Base-by-base conservation (phyloP, 2,113 vertebrate species). In the Cololabis saira region DNA sequence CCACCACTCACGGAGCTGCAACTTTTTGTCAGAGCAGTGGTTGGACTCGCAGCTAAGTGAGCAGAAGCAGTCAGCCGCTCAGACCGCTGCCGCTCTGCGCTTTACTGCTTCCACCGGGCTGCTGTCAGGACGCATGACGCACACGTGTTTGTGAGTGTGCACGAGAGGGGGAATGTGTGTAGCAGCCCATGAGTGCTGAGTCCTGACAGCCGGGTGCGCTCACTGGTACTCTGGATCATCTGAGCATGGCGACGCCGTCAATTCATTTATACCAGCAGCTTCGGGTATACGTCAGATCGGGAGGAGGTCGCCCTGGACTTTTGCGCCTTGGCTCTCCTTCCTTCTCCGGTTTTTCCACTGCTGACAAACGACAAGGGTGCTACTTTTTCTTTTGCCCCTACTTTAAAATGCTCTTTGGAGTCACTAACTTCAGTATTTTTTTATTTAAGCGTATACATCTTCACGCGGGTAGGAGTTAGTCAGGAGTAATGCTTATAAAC, bases 181-280 rank as follows among this genome's bases (percentile, higher is more conserved):
- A 64, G 52, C 57, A 67, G 78, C 74, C 65, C 42, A 50, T 71
- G 66, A 78, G 72, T 61, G 80, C 84, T 74, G 66, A 78, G 72
- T 61, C 78, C 84, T 74, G 75, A 87, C 76, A 77, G 81, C 67
- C 79, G 80, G 84, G 74, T 81, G 85, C 86, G 75, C 86, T 78
- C 63, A 78, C 84, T 85, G 77, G 61, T 91, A 60, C 87, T 74
- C 84, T 68, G 74, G 89, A 82, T 90, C 84, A 90, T 91, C 87
- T 91, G 90, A 82, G 87, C 78, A 72, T 76, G 84, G 78, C 88
- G 90, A 91, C 89, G 90, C 84, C 82, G 84, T 82, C 86, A 87
- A 90, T 90, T 89, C 53, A 91, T 93, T 92, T 93, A 93, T 92
- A 94, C 74, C 78, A 87, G 82, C 86, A 71, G 82, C 75, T 79